These are phyloP conservation scores for Hemicentrotus pulcherrimus DNA, from an alignment of 35 echinoderm and acorn worm species.

Conservation along the genomic window DNA sequence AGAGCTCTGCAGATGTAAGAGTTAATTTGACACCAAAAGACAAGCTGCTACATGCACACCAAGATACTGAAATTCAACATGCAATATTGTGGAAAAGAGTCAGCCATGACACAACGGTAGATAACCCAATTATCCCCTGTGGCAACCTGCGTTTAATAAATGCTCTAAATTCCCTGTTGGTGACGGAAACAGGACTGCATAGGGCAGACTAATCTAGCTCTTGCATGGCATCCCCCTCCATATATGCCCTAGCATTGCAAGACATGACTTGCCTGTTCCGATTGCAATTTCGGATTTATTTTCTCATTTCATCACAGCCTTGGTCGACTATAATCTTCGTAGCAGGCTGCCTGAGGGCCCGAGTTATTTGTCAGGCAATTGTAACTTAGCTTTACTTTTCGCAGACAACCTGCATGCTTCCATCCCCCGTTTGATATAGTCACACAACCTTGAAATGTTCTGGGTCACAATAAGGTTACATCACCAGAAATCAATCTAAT, in stretches of 20 bases:
- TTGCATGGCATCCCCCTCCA: not conserved
- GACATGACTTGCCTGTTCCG: conserved; percentile 17
- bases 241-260: not conserved
- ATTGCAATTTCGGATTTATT: conserved; percentile 42
- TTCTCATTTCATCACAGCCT: conserved; percentile 33
- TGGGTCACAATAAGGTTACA: not conserved
- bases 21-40: not conserved
- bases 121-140: not conserved
- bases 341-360: not conserved
- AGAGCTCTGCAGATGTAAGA: not conserved
- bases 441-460: not conserved
- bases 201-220: not conserved
- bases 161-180: not conserved
- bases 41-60: not conserved
- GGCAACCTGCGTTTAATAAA: not conserved
- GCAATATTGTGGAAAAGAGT: not conserved
- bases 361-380: not conserved
- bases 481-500: not conserved
- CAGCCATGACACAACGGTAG: not conserved
- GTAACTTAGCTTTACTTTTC: not conserved
- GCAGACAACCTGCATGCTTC: not conserved
- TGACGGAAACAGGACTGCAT: not conserved
- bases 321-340: conserved; percentile 17
- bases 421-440: not conserved
- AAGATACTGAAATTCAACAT: not conserved